Evolutionary conservation across 1,140 invertebrate species (phyloP), one percentile per base, ranked within the genome.

Genomic region (Delia radicum): DNA sequence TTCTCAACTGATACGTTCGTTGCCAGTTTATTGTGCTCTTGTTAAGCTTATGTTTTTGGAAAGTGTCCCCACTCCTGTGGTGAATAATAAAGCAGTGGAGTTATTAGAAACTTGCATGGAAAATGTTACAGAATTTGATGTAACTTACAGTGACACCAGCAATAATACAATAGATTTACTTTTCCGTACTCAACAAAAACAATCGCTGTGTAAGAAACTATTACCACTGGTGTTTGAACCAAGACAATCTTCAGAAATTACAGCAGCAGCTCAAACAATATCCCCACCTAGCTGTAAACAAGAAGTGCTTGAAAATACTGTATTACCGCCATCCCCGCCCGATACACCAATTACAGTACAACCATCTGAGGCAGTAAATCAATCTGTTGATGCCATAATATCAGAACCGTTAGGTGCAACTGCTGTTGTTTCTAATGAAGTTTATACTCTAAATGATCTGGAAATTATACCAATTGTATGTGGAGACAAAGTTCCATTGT

Each of bases 161-260:
- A 37, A 42, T 7, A 33, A 15, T 46, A 18, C 18, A 24, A 31
- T 75, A 3, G 74, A 75, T 24, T 55, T 75, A 31, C 13, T 75
- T 1, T 37, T 75, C 29, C 24, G 24, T 8, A 74, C 73, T 1
- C 21, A 62, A 18, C 33, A 63, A 63, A 31, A 33, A 6, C 61
- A 75, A 26, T 75, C 74, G 15, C 27, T 65, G 8, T 62, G 61
- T 65, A 75, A 75, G 27, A 48, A 75, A 27, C 21, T 75, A 21
- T 37, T 75, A 24, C 74, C 74, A 15, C 7, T 75, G 15, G 31
- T 75, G 3, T 75, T 75, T 18, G 74, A 75, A 24, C 24, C 62
- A 27, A 26, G 24, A 8, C 8, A 13, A 37, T 10, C 8, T n/a
- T n/a, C n/a, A 13, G 61, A 29, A n/a, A 8, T 37, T 5, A 8